Percentiles rank a stretch among this genome's conserved stretches.
phyloP scores from a whole-genome alignment of 1,140 invertebrate genomes.

The Saxidomus purpurata region DNA sequence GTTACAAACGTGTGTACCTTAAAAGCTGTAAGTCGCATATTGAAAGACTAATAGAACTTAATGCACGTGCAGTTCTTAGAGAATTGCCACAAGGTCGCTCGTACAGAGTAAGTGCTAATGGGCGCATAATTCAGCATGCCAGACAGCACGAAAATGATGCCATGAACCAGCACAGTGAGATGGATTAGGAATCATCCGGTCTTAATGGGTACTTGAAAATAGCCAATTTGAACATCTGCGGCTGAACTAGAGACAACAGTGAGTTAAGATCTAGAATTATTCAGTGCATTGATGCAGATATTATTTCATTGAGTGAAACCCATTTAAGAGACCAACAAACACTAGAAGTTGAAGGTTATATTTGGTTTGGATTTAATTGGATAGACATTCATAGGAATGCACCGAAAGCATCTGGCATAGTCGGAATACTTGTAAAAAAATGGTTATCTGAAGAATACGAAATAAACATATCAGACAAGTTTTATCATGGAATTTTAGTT shows the following conservation, averaged over 20 bases:
- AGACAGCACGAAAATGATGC: neutral
- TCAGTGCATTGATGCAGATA: conserved; percentile 25
- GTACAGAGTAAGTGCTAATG: conserved; percentile 31
- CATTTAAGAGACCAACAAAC: conserved; percentile 11
- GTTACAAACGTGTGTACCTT: conserved; percentile 21
- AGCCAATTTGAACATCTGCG: conserved; percentile 42
- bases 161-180: neutral
- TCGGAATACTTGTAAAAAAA: conserved; percentile 59
- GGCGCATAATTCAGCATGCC: conserved; percentile 47
- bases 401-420: conserved; percentile 66
- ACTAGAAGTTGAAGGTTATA: conserved; percentile 43
- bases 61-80: conserved; percentile 35
- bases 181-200: conserved; percentile 44
- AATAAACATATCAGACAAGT: conserved; percentile 50
- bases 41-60: conserved; percentile 49
- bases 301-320: conserved; percentile 51
- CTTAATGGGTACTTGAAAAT: conserved; percentile 18
- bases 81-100: conserved; percentile 44
- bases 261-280: conserved; percentile 21
- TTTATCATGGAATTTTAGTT: conserved; percentile 55
- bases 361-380: conserved; percentile 64
- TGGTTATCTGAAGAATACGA: conserved; percentile 22
- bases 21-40: conserved; percentile 41
- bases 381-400: conserved; percentile 52
- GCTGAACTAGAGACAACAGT: conserved; percentile 54